Evolutionary conservation across 2,113 vertebrate species (phyloP), one percentile per base, ranked within the genome.

Genomic region (Butastur rufipennis): DNA sequence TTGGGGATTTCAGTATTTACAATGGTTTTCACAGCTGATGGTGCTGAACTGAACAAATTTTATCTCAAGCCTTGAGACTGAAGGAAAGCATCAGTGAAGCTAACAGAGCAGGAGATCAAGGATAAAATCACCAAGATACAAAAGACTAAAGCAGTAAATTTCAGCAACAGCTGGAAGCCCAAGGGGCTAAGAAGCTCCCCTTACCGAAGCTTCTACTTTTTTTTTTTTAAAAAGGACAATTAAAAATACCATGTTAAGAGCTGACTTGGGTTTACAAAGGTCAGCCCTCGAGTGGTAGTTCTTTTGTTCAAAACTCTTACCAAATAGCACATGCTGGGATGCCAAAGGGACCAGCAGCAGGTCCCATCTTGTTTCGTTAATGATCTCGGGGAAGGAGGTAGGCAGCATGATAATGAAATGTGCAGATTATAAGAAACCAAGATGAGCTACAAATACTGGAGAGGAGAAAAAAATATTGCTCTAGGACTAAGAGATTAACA

Each of bases 121-220:
- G 40, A 87, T 78, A 89, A 93, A 78, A 89, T 45, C 4, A 0
- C 10, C 19, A 25, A 80, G 72, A 87, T 50, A 93, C 82, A 97
- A 96, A 95, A 95, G 81, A 91, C 72, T 67, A 88, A 84, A 90
- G 93, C 81, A 84, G 74, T 92, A 93, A 90, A 85, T 87, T 85
- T 88, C 66, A 53, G 66, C 58, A 96, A 90, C 90, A 96, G 88
- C 81, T 95, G 95, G 88, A 95, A 96, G 93, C 91, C 79, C 75
- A 82, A 65, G 93, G 81, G 71, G 22, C 53, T 94, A 53, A 89
- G 71, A 77, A 71, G 71, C 22, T 88, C 40, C 53, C 40, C 53
- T 83, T 29, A 71, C 27, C 83, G 42, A 93, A 81, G 63, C 23
- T 53, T 34, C 47, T 38, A 55, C 21, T 65, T 81, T 14, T 58